phyloP scores from a whole-genome alignment of 2,113 vertebrate species.

The Gobius niger region DNA sequence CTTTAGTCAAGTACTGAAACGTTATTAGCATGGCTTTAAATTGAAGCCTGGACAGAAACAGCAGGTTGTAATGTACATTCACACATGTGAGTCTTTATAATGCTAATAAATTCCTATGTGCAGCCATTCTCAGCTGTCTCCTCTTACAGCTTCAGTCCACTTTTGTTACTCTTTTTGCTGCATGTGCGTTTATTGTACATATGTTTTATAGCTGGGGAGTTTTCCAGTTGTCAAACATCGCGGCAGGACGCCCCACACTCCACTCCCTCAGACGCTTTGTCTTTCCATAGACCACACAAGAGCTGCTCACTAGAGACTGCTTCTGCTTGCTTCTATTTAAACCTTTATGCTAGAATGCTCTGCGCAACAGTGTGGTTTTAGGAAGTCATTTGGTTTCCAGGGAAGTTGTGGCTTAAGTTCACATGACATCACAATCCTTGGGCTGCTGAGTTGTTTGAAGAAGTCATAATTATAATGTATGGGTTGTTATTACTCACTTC shows the following conservation, averaged over 20 bases:
- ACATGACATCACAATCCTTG: slow-evolving; percentile 70
- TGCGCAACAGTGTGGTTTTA: slow-evolving; percentile 24
- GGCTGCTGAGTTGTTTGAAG: slow-evolving; percentile 34
- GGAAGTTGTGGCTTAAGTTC: slow-evolving; percentile 39
- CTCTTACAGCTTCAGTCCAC: not conserved
- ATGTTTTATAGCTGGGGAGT: slow-evolving; percentile 16
- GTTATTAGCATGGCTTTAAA: not conserved
- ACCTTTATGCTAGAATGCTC: slow-evolving; percentile 31
- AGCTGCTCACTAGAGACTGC: slow-evolving; percentile 24
- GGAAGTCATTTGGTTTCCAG: slow-evolving; percentile 60
- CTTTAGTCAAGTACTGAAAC: not conserved
- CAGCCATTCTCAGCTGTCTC: slow-evolving; percentile 2
- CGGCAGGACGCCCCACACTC: not conserved
- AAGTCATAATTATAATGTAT: slow-evolving; percentile 60
- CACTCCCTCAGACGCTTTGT: slow-evolving; percentile 38
- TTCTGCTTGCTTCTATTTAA: slow-evolving; percentile 21
- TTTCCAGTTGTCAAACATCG: slow-evolving; percentile 36
- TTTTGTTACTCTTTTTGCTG: slow-evolving; percentile 2
- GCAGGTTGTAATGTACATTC: slow-evolving; percentile 8
- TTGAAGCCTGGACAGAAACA: not conserved
- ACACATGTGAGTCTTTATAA: slow-evolving; percentile 1
- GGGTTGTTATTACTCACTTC: slow-evolving; percentile 42
- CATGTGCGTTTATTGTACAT: not conserved
- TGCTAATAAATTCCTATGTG: slow-evolving; percentile 8
- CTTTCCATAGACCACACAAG: slow-evolving; percentile 56